These are phyloP conservation scores for Hydrotaea diabolus DNA, from an alignment of 2,888 invertebrate species.

Conservation along the genomic window DNA sequence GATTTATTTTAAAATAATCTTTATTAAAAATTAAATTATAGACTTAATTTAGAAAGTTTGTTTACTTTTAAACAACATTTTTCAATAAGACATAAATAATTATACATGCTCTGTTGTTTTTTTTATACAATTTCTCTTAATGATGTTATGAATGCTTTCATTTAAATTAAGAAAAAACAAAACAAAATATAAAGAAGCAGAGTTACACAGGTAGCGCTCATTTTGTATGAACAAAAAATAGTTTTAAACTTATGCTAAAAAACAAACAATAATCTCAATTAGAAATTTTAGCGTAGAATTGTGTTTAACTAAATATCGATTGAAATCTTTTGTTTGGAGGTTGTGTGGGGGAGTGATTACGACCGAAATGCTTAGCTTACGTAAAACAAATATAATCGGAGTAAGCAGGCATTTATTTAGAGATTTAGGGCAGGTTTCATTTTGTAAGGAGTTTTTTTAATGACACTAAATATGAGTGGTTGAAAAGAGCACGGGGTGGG, in stretches of 20 bases:
- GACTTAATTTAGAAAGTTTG: slow-evolving; percentile 76
- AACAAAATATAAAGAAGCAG: slow-evolving; percentile 21
- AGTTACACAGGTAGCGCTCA: slow-evolving; percentile 44
- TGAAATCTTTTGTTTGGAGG: not conserved
- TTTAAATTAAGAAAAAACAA: slow-evolving; percentile 49
- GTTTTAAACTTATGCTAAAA: slow-evolving; percentile 55
- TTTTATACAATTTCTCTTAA: slow-evolving; percentile 52
- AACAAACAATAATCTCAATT: slow-evolving; percentile 67
- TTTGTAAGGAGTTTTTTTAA: slow-evolving; percentile 5
- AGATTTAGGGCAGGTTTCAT: not conserved
- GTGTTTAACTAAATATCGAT: slow-evolving; percentile 1
- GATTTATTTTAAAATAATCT: slow-evolving; percentile 70
- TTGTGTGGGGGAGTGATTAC: not conserved
- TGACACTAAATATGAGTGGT: slow-evolving; percentile 24
- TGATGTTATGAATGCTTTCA: slow-evolving; percentile 52
- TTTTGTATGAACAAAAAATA: slow-evolving; percentile 40
- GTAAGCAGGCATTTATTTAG: not conserved
- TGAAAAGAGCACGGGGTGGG: not conserved
- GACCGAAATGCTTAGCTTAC: not conserved
- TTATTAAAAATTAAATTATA: slow-evolving; percentile 78
- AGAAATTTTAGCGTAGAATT: slow-evolving; percentile 8
- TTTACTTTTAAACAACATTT: slow-evolving; percentile 76
- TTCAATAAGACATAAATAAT: slow-evolving; percentile 70
- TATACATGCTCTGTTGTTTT: slow-evolving; percentile 45
- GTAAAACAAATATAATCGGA: not conserved